phyloP scores from a whole-genome alignment of 2,113 vertebrate genomes.

The Tyto alba region DNA sequence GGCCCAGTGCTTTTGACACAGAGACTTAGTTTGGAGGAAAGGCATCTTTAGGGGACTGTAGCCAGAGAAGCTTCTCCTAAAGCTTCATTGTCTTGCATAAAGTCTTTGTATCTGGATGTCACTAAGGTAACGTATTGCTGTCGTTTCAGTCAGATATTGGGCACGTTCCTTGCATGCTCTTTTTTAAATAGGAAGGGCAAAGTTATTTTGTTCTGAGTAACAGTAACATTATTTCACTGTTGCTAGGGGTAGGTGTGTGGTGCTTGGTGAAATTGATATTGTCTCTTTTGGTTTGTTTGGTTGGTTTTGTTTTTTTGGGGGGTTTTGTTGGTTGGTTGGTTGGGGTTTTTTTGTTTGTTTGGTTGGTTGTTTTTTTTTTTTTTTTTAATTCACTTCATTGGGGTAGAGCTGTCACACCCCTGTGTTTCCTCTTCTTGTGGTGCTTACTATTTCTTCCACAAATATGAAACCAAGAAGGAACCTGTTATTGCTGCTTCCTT shows the following conservation, averaged over 20 bases:
- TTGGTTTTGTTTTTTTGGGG: neutral
- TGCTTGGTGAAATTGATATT: neutral
- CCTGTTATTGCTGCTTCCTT: neutral
- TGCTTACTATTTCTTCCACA: neutral
- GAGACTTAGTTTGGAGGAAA: neutral
- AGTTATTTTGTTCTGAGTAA: neutral
- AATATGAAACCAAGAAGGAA: neutral
- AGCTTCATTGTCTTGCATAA: neutral
- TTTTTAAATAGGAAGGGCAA: neutral
- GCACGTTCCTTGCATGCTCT: neutral
- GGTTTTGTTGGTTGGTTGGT: too few species aligned
- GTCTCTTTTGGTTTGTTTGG: neutral
- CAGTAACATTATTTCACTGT: neutral
- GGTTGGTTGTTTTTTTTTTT: neutral
- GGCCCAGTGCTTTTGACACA: neutral
- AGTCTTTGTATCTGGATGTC: neutral
- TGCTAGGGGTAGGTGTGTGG: neutral
- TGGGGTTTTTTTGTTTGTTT: too few species aligned
- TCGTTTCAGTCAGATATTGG: neutral
- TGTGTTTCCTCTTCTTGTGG: neutral
- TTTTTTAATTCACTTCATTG: neutral
- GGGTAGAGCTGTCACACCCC: neutral
- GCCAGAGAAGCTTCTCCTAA: neutral
- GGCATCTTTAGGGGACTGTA: neutral
- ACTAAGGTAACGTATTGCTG: accelerated